Conservation (phyloP, 1,140 invertebrate genomes). For the Pectinophora gossypiella region DNA sequence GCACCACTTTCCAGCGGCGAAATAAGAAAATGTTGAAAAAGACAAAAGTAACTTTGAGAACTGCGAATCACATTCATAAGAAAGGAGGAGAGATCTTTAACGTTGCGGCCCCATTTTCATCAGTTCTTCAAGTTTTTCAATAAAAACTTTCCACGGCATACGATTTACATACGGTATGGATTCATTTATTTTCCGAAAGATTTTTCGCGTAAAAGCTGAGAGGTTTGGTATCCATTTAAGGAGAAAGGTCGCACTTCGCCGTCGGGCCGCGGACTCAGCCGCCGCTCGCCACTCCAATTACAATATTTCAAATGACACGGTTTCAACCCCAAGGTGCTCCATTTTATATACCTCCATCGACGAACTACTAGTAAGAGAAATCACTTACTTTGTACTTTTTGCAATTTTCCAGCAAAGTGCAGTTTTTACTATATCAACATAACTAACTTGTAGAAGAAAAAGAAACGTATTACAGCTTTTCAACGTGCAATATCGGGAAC, state of each 20-base stretch:
- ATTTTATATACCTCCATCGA: too few species aligned
- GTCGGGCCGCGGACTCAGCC: constrained; percentile 10
- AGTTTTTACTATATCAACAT: too few species aligned
- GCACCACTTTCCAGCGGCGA: background rate
- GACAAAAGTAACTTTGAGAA: constrained; percentile 29
- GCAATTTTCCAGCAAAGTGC: too few species aligned
- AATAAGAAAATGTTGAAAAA: constrained; percentile 3
- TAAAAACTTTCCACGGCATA: constrained; percentile 68
- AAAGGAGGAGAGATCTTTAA: constrained; percentile 47
- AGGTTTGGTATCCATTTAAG: constrained; percentile 54
- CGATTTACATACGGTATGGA: constrained; percentile 69
- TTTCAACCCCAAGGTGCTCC: background rate
- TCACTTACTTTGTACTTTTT: too few species aligned
- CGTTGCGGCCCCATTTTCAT: constrained; percentile 58
- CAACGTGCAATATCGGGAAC: too few species aligned
- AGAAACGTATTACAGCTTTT: too few species aligned
- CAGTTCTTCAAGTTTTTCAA: constrained; percentile 72
- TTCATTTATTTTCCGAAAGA: constrained; percentile 57
- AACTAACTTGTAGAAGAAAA: too few species aligned
- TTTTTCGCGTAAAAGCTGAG: constrained; percentile 45
- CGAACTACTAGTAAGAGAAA: too few species aligned
- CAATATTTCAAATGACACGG: constrained; percentile 37
- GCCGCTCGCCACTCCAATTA: constrained; percentile 38
- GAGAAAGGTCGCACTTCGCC: constrained; percentile 43
- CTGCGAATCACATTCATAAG: constrained; percentile 49